phyloP scores from a whole-genome alignment of 2,888 invertebrate species.

The Heliconius erato region DNA sequence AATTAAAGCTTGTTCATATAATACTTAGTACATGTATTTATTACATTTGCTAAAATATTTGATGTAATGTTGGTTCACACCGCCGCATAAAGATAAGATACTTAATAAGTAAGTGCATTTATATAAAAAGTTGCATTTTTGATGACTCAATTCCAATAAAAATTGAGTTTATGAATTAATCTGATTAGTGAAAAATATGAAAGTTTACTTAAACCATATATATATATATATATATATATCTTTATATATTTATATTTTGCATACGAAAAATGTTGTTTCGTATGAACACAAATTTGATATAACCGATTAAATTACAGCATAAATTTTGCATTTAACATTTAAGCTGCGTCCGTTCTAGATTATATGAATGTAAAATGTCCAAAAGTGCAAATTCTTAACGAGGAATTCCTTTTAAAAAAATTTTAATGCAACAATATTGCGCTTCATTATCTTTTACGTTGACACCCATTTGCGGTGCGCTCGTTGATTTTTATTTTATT shows the following conservation, averaged over 20 bases:
- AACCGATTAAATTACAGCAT: conserved; percentile 30
- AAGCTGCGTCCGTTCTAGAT: conserved; percentile 39
- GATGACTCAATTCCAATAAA: conserved; percentile 24
- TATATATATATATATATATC: background rate
- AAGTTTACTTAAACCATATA: background rate
- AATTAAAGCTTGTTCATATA: conserved; percentile 23
- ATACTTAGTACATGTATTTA: conserved; percentile 13
- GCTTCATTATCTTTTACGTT: conserved; percentile 38
- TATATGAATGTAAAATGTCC: conserved; percentile 32
- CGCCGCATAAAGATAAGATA: conserved; percentile 20
- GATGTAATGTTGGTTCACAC: conserved; percentile 16
- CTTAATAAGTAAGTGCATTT: conserved; percentile 11
- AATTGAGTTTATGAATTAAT: conserved; percentile 12
- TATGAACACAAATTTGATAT: conserved; percentile 32
- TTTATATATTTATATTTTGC: conserved; percentile 22
- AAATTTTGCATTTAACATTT: conserved; percentile 36
- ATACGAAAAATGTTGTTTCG: conserved; percentile 10
- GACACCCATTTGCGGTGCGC: conserved; percentile 39
- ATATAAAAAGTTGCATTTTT: conserved; percentile 4
- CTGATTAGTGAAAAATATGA: conserved; percentile 21
- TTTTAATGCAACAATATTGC: conserved; percentile 39
- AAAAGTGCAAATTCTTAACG: conserved; percentile 38
- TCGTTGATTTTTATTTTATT: conserved; percentile 43
- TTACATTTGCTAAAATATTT: conserved; percentile 25
- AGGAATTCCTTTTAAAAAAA: conserved; percentile 31